Conservation (phyloP, 1,140 invertebrate genomes). For the Megathymus violae region DNA sequence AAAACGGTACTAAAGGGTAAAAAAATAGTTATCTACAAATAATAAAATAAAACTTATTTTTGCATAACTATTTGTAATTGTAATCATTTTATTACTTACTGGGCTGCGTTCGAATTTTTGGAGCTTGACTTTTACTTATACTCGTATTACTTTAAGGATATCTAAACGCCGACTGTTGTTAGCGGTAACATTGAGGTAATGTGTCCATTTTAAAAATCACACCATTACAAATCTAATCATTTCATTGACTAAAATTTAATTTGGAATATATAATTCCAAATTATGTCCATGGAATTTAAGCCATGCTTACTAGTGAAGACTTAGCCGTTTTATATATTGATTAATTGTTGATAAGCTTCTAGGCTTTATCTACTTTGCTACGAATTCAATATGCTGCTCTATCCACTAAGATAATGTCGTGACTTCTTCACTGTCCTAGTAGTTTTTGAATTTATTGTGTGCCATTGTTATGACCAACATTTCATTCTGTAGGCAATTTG, state of each 20-base stretch:
- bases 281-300: too few species aligned
- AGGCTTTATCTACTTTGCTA: background rate
- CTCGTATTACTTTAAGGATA: slow-evolving; percentile 5
- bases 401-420: slow-evolving; percentile 13
- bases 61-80: slow-evolving; percentile 5
- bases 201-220: background rate
- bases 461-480: slow-evolving; percentile 67
- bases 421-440: slow-evolving; percentile 20
- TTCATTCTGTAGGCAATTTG: slow-evolving; percentile 28
- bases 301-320: too few species aligned
- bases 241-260: too few species aligned
- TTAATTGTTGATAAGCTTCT: background rate
- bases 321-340: background rate
- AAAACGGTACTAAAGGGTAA: background rate
- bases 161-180: background rate
- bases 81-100: background rate
- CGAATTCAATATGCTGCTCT: slow-evolving; percentile 12
- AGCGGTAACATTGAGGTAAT: background rate
- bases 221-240: background rate
- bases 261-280: too few species aligned
- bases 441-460: slow-evolving; percentile 45
- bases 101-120: slow-evolving; percentile 40
- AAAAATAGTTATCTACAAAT: background rate
- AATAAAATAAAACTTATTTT: background rate
- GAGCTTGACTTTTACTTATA: slow-evolving; percentile 54